Evolutionary conservation across 2,888 invertebrate species (phyloP), one percentile per base, ranked within the genome.

Genomic region (Dichetophora obliterata): DNA sequence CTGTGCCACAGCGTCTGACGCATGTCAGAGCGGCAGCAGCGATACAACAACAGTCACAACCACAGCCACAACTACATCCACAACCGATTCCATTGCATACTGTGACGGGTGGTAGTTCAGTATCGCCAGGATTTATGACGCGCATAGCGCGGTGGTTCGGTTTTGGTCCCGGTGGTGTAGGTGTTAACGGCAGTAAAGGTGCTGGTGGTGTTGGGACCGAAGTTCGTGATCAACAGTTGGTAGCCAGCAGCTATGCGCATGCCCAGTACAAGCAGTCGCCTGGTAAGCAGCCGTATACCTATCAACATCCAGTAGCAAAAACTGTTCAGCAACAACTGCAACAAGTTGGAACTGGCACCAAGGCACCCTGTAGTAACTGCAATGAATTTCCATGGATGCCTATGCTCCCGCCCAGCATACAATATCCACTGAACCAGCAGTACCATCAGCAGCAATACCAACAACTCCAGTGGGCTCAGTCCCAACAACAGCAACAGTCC

Each of bases 351-450:
- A 43, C 50, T 2, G 75, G 70, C 0, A 85, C 89, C 65, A 91
- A 91, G 80, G 91, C 91, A 84, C 91, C 92, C 80, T 96, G 96
- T 85, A 93, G 94, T 85, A 92, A 94, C 75, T 96, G 96, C 85
- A 95, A 95, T 86, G 91, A 92, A 86, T 92, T 93, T 84, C 95
- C 96, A 77, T 96, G 96, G 96, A 92, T 95, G 82, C 96, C 96
- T 52, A 92, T 95, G 88, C 82, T 89, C 81, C 85, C 86, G 11
- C 85, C 83, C 0, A 80, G 81, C 43, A 66, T 84, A 16, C 85
- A 84, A 59, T 83, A 82, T 75, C 83, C 84, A 0, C 19, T 82
- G 14, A 61, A 34, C 5, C 34, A 75, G 19, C 69, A 69, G 31
- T 52, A 50, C 31, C 73, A 65, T 31, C 31, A 65, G 9, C 73